Evolutionary conservation across 2,797 vertebrate species (phyloP), one percentile per base, ranked within the genome.

Genomic region (Heliangelus exortis): DNA sequence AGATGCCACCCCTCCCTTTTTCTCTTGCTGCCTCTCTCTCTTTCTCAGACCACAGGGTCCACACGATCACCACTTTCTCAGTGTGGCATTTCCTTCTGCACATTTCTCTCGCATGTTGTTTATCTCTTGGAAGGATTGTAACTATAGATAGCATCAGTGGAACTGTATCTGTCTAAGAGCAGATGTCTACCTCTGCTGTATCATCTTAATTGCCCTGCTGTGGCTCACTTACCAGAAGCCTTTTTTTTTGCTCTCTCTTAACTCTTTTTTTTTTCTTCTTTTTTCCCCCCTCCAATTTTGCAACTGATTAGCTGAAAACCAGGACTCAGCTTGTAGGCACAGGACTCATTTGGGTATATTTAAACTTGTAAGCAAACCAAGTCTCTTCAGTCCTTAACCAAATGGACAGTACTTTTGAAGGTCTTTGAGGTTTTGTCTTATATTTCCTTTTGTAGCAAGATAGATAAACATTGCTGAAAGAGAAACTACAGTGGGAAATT

Each of bases 141-240:
- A 87, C 96, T 95, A 90, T 90, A 98, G 98, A 98, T 98, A 96
- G 89, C 97, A 98, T 98, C 98, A 95, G 97, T 94, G 97, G 95
- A 96, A 95, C 98, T 96, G 96, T 98, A 98, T 98, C 98, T 98
- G 97, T 97, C 97, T 98, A 96, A 98, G 97, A 98, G 97, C 98
- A 98, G 98, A 98, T 98, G 98, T 98, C 97, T 98, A 97, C 96
- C 97, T 98, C 96, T 92, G 94, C 96, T 90, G 28, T 97, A 97
- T 96, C 96, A 86, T 97, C 96, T 97, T 97, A 97, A 97, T 97
- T 96, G 96, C 97, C 97, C 98, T 96, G 95, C 98, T 97, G 97
- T 67, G 97, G 93, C 97, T 97, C 92, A 97, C 96, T 97, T 97
- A 97, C 93, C 78, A 97, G 94, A 96, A 97, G 86, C 43, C 69